Conservation (phyloP, 2,797 vertebrate genomes). For the Hippocampus kuda region DNA sequence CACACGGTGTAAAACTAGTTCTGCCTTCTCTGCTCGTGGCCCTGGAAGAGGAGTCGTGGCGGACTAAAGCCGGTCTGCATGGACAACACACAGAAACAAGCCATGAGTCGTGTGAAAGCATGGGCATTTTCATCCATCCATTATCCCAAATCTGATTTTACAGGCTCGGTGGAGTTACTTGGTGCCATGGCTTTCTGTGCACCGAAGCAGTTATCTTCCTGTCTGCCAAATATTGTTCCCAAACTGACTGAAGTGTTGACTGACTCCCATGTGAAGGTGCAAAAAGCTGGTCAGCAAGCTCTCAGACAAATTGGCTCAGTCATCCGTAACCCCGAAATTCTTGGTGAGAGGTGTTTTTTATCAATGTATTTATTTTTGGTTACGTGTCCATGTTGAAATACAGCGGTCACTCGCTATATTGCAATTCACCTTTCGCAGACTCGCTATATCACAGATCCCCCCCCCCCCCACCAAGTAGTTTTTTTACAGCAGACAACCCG, state of each 20-base stretch:
- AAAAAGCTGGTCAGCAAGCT: conserved; percentile 96
- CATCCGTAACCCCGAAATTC: conserved; percentile 96
- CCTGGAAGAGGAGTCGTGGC: conserved; percentile 96
- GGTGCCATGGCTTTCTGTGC: conserved; percentile 98
- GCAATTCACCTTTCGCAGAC: too few relatives aligned
- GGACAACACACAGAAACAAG: not conserved
- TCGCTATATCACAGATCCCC: too few relatives aligned
- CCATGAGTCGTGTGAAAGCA: not conserved
- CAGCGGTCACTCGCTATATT: too few relatives aligned
- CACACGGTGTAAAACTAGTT: conserved; percentile 95
- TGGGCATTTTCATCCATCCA: not conserved
- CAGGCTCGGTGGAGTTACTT: conserved; percentile 92
- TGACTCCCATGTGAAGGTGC: conserved; percentile 96
- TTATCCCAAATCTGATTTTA: not conserved
- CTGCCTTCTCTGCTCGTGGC: conserved; percentile 91
- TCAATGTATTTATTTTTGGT: not conserved
- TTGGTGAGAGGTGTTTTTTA: conserved; percentile 65
- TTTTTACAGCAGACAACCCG: too few relatives aligned
- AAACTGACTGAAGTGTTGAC: conserved; percentile 97
- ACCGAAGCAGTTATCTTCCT: conserved; percentile 94
- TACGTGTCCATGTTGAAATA: not conserved
- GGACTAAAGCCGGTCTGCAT: conserved; percentile 90
- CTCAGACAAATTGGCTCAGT: conserved; percentile 93
- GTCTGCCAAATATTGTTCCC: conserved; percentile 94
- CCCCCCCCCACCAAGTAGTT: too few relatives aligned